These are phyloP conservation scores for Distichodus sexfasciatus DNA, from an alignment of 2,797 vertebrate species.

Conservation along the genomic window DNA sequence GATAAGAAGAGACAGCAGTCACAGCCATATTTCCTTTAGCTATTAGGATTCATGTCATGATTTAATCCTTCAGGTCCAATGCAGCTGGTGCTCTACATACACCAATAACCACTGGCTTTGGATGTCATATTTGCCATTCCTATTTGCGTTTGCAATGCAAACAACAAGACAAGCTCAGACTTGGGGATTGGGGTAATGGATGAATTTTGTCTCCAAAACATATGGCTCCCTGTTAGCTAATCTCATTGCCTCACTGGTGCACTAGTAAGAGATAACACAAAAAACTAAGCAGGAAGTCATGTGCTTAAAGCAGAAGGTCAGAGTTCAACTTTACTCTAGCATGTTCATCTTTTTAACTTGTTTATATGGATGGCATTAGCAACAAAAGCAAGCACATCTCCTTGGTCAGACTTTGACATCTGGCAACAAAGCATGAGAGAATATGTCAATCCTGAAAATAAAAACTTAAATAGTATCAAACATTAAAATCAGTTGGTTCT, in stretches of 20 bases:
- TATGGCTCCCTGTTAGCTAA: constrained; percentile 53
- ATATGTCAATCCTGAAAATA: background rate
- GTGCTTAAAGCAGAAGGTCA: constrained; percentile 35
- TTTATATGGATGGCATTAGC: constrained; percentile 57
- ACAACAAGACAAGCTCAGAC: constrained; percentile 61
- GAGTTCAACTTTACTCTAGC: constrained; percentile 56
- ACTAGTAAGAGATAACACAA: constrained; percentile 56
- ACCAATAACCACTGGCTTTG: constrained; percentile 65
- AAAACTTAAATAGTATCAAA: too few relatives aligned
- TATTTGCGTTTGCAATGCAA: constrained; percentile 62
- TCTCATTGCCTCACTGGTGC: constrained; percentile 43
- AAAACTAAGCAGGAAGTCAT: constrained; percentile 20
- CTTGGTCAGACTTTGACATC: constrained; percentile 58
- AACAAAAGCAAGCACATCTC: constrained; percentile 50
- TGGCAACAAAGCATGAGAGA: constrained; percentile 28
- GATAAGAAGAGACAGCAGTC: constrained; percentile 65
- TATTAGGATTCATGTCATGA: constrained; percentile 45
- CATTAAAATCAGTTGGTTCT: too few relatives aligned
- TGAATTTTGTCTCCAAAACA: constrained; percentile 61
- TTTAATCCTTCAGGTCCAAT: constrained; percentile 69
- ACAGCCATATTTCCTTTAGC: constrained; percentile 59
- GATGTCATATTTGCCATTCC: constrained; percentile 65
- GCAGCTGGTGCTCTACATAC: constrained; percentile 69
- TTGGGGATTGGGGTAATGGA: constrained; percentile 57
- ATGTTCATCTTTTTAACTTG: constrained; percentile 40